Conservation (phyloP, 2,113 vertebrate species). For the Athene noctua region DNA sequence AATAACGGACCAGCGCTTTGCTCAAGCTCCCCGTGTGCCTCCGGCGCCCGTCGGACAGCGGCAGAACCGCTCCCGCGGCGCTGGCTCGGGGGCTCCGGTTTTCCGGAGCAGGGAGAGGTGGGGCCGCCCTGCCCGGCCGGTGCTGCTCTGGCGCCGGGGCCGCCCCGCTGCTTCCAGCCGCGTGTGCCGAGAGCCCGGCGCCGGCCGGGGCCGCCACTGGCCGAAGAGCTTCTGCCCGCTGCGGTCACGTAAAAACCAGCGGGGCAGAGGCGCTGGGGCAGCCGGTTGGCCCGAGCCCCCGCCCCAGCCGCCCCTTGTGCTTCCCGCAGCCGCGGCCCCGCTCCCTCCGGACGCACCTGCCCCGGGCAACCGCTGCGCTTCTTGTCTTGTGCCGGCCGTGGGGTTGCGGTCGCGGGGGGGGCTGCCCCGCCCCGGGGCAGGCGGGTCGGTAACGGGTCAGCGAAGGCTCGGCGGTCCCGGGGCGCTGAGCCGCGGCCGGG, state of each 20-base stretch:
- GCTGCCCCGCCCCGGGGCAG: too few relatives aligned
- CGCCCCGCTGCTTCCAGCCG: neutral
- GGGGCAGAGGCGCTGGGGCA: neutral
- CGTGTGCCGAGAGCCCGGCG: neutral
- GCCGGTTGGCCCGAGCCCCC: neutral
- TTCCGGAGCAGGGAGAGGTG: neutral
- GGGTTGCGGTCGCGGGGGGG: too few relatives aligned
- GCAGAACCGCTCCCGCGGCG: rapidly evolving
- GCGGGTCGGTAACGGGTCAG: too few relatives aligned
- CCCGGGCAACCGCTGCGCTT: too few relatives aligned
- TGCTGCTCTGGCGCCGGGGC: neutral
- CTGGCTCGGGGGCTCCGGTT: neutral
- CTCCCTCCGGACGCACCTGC: too few relatives aligned
- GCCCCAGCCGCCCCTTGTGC: neutral
- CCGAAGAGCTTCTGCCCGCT: neutral
- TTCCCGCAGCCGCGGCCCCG: too few relatives aligned
- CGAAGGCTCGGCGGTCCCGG: neutral
- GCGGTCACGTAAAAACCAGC: neutral
- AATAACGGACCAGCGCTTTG: neutral
- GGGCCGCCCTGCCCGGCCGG: neutral
- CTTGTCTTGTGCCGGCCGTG: too few relatives aligned
- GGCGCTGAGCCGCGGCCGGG: too few relatives aligned
- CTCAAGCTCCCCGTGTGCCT: neutral
- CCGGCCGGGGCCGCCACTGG: neutral
- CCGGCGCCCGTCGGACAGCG: neutral